Conservation (phyloP, 2,797 vertebrate genomes). For the Naso thynnoides region DNA sequence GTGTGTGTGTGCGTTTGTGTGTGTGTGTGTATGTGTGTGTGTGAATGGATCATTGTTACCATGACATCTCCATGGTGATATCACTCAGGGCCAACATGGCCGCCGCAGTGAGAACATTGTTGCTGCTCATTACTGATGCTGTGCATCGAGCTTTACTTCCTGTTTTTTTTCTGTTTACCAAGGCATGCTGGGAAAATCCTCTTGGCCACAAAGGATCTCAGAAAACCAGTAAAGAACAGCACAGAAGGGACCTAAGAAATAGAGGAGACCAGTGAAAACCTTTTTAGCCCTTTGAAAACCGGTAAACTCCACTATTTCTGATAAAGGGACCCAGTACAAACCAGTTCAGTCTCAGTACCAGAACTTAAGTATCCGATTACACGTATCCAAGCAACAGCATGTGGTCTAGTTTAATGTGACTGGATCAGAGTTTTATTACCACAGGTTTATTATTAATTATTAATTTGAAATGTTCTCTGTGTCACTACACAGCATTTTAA, state of each 20-base stretch:
- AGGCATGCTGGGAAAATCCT: conserved; percentile 62
- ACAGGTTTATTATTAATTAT: background rate
- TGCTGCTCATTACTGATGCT: conserved; percentile 81
- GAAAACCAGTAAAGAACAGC: background rate
- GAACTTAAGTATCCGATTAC: too few species aligned
- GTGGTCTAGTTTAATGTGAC: background rate
- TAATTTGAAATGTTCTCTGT: background rate
- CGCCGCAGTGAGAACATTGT: conserved; percentile 38
- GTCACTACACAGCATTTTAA: background rate
- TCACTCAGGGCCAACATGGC: conserved; percentile 56
- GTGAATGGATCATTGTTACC: conserved; percentile 45
- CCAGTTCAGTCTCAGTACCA: background rate
- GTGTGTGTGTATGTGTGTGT: conserved; percentile 9
- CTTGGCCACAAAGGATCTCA: conserved; percentile 48
- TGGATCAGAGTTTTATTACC: background rate
- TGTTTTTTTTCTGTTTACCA: conserved; percentile 70
- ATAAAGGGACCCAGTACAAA: background rate
- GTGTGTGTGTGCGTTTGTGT: conserved; percentile 31
- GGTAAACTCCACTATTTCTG: too few species aligned
- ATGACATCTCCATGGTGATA: conserved; percentile 50
- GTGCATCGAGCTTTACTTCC: conserved; percentile 79
- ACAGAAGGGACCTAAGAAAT: too few species aligned
- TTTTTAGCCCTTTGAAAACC: background rate
- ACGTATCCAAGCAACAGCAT: background rate
- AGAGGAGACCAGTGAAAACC: background rate